phyloP scores from a whole-genome alignment of 2,888 invertebrate species.

The Chromoteleia sp. region DNA sequence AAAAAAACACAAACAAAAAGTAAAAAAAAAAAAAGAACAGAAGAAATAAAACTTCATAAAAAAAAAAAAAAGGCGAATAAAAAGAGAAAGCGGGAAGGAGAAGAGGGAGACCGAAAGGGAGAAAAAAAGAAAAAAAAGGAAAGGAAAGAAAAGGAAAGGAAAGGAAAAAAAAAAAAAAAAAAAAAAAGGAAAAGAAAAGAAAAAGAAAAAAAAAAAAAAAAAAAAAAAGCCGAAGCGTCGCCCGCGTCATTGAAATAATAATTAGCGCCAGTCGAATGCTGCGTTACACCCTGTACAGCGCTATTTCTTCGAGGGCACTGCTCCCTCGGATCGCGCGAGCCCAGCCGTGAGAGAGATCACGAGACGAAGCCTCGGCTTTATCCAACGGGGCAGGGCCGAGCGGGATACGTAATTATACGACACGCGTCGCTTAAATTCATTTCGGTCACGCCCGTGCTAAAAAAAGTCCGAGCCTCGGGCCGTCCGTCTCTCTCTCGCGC shows the following conservation, averaged over 20 bases:
- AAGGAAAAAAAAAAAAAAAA: too few relatives aligned
- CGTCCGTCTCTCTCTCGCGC: conserved; percentile 30
- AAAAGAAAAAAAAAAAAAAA: too few relatives aligned
- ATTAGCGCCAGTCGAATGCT: conserved; percentile 33
- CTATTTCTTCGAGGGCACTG: conserved; percentile 46
- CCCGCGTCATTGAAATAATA: conserved; percentile 30
- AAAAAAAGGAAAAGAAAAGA: too few relatives aligned
- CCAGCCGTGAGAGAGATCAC: conserved; percentile 54
- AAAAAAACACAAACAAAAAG: too few relatives aligned
- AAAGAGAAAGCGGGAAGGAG: too few relatives aligned
- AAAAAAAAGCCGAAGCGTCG: background rate
- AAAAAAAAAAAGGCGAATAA: too few relatives aligned
- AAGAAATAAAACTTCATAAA: too few relatives aligned
- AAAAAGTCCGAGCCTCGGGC: conserved; percentile 57
- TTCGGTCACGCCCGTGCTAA: conserved; percentile 66
- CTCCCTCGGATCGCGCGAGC: conserved; percentile 25
- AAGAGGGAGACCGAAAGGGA: too few relatives aligned
- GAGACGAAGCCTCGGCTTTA: conserved; percentile 34
- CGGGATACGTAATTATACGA: conserved; percentile 66
- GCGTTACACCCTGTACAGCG: conserved; percentile 31
- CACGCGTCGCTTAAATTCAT: conserved; percentile 68
- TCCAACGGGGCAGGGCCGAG: conserved; percentile 48
- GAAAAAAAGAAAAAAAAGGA: too few relatives aligned
- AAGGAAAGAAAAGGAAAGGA: too few relatives aligned
- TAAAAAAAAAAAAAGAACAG: too few relatives aligned